These are phyloP conservation scores for Scarus forsteni DNA, from an alignment of 2,797 vertebrate genomes.

Conservation along the genomic window DNA sequence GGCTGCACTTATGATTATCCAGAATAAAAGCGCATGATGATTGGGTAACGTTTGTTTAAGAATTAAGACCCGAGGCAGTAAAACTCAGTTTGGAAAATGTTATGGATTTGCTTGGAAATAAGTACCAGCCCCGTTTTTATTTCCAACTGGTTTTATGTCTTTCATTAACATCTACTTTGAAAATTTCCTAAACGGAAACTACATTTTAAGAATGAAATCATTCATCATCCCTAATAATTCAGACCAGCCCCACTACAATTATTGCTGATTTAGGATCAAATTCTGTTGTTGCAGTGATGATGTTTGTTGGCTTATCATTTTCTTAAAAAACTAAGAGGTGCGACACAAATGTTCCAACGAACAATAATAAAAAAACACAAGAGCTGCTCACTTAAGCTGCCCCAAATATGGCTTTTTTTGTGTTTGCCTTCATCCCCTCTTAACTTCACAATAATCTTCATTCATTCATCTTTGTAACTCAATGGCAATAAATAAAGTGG, in stretches of 20 bases:
- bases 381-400: too few relatives aligned
- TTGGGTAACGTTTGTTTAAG: conserved; percentile 30
- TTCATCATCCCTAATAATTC: conserved; percentile 75
- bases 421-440: too few relatives aligned
- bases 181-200: conserved; percentile 51
- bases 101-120: conserved; percentile 57
- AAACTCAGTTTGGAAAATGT: conserved; percentile 27
- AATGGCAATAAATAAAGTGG: too few relatives aligned
- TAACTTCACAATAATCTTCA: too few relatives aligned
- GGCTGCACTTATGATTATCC: conserved; percentile 27
- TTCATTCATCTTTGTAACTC: too few relatives aligned
- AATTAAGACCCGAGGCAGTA: conserved; percentile 32
- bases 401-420: too few relatives aligned
- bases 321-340: conserved; percentile 75
- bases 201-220: conserved; percentile 69
- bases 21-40: conserved; percentile 9
- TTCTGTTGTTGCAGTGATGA: conserved; percentile 75
- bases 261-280: conserved; percentile 77
- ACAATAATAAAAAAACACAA: too few relatives aligned
- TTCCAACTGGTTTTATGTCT: conserved; percentile 58
- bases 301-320: conserved; percentile 68
- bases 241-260: conserved; percentile 68
- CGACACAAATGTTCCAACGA: conserved; percentile 3
- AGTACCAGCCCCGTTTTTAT: conserved; percentile 26
- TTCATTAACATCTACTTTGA: conserved; percentile 49